These are phyloP conservation scores for Malachius bipustulatus DNA, from an alignment of 2,888 invertebrate genomes.

Conservation along the genomic window DNA sequence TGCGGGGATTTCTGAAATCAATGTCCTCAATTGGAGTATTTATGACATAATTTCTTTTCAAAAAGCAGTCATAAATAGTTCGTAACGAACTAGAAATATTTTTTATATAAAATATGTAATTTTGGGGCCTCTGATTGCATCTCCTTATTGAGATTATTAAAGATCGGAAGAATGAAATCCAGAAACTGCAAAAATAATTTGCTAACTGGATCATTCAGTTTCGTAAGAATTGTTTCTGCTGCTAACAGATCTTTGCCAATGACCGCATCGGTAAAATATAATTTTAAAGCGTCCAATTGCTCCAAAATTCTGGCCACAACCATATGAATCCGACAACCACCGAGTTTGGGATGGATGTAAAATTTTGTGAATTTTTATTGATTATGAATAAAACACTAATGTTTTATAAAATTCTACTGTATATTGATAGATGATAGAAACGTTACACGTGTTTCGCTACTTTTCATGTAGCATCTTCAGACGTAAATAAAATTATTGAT, in stretches of 20 bases:
- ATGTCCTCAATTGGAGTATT: background rate
- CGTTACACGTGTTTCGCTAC: no score
- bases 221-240: constrained; percentile 9
- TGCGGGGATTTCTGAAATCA: constrained; percentile 6
- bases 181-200: constrained; percentile 15
- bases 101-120: constrained; percentile 4
- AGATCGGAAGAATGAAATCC: constrained; percentile 13
- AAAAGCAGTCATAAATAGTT: constrained; percentile 9
- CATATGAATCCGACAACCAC: constrained; percentile 14
- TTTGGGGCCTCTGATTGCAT: constrained; percentile 4
- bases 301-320: constrained; percentile 16
- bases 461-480: no score
- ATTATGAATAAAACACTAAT: no score
- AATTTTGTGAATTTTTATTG: constrained; percentile 17
- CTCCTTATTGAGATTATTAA: constrained; percentile 11
- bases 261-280: constrained; percentile 15
- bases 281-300: constrained; percentile 14
- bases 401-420: no score
- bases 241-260: constrained; percentile 9
- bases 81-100: background rate
- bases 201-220: constrained; percentile 9
- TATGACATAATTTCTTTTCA: constrained; percentile 5
- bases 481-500: no score
- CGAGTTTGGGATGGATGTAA: constrained; percentile 16
- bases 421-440: no score